These are phyloP conservation scores for Heptranchias perlo DNA, from an alignment of 2,113 vertebrate species.

Conservation along the genomic window DNA sequence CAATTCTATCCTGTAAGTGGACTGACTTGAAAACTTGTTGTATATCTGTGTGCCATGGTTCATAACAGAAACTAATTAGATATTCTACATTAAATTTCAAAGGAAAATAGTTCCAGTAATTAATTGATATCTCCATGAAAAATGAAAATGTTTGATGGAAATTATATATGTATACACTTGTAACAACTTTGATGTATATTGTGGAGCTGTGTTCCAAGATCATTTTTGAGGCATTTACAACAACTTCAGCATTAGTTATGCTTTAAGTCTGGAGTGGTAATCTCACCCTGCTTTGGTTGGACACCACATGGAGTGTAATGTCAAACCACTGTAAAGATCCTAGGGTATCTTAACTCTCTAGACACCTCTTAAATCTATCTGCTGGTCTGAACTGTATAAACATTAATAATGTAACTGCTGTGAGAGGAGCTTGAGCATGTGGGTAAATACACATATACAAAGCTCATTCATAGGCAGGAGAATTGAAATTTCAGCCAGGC, in stretches of 20 bases:
- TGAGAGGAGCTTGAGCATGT: not conserved
- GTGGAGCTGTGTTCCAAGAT: not conserved
- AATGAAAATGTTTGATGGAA: not conserved
- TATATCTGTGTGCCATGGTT: no score
- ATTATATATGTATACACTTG: not conserved
- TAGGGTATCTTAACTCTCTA: not conserved
- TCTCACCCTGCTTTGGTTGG: not conserved
- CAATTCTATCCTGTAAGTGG: not conserved
- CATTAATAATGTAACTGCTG: not conserved
- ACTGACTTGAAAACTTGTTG: not conserved
- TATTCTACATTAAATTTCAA: not conserved
- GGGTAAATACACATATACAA: not conserved
- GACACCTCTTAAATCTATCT: no score
- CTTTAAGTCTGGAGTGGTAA: not conserved
- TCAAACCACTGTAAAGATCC: not conserved
- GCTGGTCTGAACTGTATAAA: not conserved
- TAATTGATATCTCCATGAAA: not conserved
- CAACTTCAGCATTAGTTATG: not conserved
- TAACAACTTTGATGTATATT: not conserved
- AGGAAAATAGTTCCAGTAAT: not conserved
- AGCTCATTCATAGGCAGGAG: not conserved
- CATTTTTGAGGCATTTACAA: not conserved
- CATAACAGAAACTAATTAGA: not conserved
- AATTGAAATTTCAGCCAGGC: not conserved
- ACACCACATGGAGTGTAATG: not conserved